These are phyloP conservation scores for Setophaga kirtlandii DNA, from an alignment of 2,113 vertebrate genomes.

Conservation along the genomic window DNA sequence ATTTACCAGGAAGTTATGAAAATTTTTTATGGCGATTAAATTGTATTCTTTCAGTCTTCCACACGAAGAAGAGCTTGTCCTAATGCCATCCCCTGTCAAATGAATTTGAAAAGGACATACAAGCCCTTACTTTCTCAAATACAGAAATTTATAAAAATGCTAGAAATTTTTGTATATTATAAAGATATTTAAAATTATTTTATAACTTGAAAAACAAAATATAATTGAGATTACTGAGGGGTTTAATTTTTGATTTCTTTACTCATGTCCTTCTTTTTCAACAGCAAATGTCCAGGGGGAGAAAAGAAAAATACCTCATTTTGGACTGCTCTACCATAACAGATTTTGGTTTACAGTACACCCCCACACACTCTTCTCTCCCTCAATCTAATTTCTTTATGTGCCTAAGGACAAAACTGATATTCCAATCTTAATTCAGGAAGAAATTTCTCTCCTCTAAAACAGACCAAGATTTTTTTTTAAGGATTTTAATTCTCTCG, in stretches of 20 bases:
- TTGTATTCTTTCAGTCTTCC: not conserved
- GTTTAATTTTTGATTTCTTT: not conserved
- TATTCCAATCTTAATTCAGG: not conserved
- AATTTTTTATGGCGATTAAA: not conserved
- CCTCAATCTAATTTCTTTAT: not conserved
- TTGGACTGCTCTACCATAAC: not conserved
- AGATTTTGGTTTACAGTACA: not conserved
- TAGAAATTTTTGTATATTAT: not conserved
- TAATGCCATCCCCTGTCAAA: not conserved
- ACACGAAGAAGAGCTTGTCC: not conserved
- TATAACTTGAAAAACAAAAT: not conserved
- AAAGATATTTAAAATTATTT: not conserved
- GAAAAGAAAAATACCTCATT: not conserved
- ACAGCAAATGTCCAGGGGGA: not conserved
- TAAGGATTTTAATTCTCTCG: not conserved
- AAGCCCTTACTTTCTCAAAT: not conserved
- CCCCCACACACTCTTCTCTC: fast-evolving
- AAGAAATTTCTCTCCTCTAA: not conserved
- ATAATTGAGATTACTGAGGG: not conserved
- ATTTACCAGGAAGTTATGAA: not conserved
- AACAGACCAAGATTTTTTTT: not conserved
- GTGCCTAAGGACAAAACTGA: not conserved
- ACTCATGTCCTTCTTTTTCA: not conserved
- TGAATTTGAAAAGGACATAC: not conserved
- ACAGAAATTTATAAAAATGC: not conserved